Evolutionary conservation across 2,888 invertebrate species (phyloP).

Genomic region (Acronicta leporina): DNA sequence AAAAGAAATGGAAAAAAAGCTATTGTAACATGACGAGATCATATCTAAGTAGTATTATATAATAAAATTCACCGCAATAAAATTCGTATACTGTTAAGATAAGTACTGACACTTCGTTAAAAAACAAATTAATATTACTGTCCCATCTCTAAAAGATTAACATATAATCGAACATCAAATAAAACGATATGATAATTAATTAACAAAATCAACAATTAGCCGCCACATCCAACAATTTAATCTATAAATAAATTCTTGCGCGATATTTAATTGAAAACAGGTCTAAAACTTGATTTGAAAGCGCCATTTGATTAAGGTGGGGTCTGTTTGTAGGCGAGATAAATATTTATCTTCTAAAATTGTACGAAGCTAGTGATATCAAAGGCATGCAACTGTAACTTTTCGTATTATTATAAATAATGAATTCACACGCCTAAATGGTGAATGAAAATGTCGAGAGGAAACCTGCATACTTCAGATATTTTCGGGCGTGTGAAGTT

Average conservation of each 20-base stretch:
- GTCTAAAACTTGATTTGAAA: conserved; percentile 55
- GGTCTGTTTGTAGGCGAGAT: conserved; percentile 23
- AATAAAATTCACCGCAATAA: not conserved
- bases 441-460: no score
- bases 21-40: no score
- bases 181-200: conserved; percentile 28
- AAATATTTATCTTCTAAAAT: no score
- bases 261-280: conserved; percentile 47
- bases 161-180: conserved; percentile 19
- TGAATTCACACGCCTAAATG: no score
- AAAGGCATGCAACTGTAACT: no score
- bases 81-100: not conserved
- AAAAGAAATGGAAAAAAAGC: no score
- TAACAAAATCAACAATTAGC: conserved; percentile 12
- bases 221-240: conserved; percentile 17
- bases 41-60: no score
- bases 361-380: no score
- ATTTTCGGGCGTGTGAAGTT: no score
- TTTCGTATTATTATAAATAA: no score
- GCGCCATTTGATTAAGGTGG: conserved; percentile 27
- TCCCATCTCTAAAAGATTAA: conserved; percentile 5
- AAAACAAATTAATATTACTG: not conserved
- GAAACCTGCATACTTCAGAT: no score
- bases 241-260: conserved; percentile 35
- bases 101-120: not conserved